Percentiles rank a stretch among this genome's conserved stretches.
These are phyloP conservation scores for Ips typographus DNA, from an alignment of 1,140 invertebrate genomes.

Conservation along the genomic window DNA sequence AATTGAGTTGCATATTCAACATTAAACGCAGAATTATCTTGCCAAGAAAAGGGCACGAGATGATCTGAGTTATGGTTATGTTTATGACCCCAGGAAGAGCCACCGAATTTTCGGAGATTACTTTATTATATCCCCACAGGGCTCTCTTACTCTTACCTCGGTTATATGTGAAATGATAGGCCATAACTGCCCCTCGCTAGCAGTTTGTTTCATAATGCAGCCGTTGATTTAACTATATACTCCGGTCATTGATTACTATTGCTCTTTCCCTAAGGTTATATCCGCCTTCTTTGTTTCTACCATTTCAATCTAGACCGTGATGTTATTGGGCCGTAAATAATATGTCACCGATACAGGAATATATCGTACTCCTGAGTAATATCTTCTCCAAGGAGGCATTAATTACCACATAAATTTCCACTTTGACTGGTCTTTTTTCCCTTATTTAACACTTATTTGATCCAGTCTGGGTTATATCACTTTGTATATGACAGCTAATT, in stretches of 20 bases:
- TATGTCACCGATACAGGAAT: slow-evolving; percentile 43
- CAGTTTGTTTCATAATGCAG: slow-evolving; percentile 49
- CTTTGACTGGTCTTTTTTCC: slow-evolving; percentile 12
- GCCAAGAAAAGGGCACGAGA: slow-evolving; percentile 30
- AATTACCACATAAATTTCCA: slow-evolving; percentile 45
- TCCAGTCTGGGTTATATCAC: neutral
- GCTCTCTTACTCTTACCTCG: slow-evolving; percentile 44
- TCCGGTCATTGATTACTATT: slow-evolving; percentile 47
- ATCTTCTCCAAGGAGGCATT: slow-evolving; percentile 41
- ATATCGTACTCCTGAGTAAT: slow-evolving; percentile 41
- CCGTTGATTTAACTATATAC: slow-evolving; percentile 50
- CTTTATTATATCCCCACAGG: slow-evolving; percentile 50
- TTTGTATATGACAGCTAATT: too few relatives aligned
- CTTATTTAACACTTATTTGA: slow-evolving; percentile 33
- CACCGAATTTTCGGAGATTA: slow-evolving; percentile 49
- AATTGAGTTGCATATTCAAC: too few relatives aligned
- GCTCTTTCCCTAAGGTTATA: slow-evolving; percentile 37
- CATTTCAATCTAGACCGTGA: slow-evolving; percentile 37
- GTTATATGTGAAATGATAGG: slow-evolving; percentile 49
- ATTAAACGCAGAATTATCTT: neutral
- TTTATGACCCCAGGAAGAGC: slow-evolving; percentile 47
- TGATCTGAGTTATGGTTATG: slow-evolving; percentile 51
- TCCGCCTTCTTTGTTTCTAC: slow-evolving; percentile 41
- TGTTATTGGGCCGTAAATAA: slow-evolving; percentile 44
- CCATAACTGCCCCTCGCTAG: slow-evolving; percentile 47